Evolutionary conservation across 2,888 invertebrate genomes (phyloP), one percentile per base, ranked within the genome.

Genomic region (Cataglyphis rosenhaueri): DNA sequence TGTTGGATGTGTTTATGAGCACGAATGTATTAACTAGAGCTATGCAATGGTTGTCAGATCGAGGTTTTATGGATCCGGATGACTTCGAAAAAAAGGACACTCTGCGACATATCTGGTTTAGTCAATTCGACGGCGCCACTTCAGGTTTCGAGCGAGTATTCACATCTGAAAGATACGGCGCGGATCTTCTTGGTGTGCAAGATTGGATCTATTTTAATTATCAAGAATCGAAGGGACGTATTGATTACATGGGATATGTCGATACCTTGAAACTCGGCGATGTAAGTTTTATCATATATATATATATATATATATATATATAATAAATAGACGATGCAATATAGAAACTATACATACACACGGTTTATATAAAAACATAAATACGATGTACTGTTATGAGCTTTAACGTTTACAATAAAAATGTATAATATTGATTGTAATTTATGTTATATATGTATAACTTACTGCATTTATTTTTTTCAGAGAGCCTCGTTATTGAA

Each of bases 111-210:
- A 95, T 97, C 15, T 98, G 97, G 97, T 97, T 98, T 91, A 96
- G 97, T 2, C 95, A 97, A 87, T 97, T 97, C 62, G 95, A 96
- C 90, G 97, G 97, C 41, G 96, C 98, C 73, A 98, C 98, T 82
- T 98, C 98, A 55, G 98, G 98, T 4, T 99, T 99, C 92, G 99
- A 99, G 94, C 98, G 99, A 92, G 96, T 98, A 25, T 98, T 99
- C 93, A 96, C 98, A 0, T 97, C 98, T 0, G 99, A 99, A 95
- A 95, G 97, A 0, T 97, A 97, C 93, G 96, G 97, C 89, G 96
- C 96, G 55, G 96, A 98, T 48, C 96, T 94, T 21, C 84, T 93
- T 4, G 98, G 98, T 4, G 95, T 98, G 84, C 99, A 99, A 94
- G 98, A 98, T 93, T 99, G 98, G 98, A 95, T 98, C 25, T 97